Evolutionary conservation across 53 echinoderm and acorn worm species (phyloP), one percentile per base, ranked within the genome.

Genomic region (Holothuria scabra): DNA sequence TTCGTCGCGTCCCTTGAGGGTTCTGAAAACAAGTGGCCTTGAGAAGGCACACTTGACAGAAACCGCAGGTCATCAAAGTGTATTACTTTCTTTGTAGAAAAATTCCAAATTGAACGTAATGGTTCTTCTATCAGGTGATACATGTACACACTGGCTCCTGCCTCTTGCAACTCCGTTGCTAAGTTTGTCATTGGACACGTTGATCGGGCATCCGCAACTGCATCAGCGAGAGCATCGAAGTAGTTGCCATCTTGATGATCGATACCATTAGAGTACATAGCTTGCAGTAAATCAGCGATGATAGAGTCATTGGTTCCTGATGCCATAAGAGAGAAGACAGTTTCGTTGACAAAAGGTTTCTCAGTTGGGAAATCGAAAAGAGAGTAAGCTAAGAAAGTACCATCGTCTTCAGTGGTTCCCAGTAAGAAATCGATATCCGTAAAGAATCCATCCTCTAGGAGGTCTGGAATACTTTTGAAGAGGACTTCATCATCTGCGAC

Each of bases 131-230:
- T 76, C 25, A 76, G 26, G 5, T 56, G 28, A 28, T 76, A 76
- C 76, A 76, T 76, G 57, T 26, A 76, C 6, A 57, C 31, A 10
- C 20, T 76, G 46, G 57, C 57, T 29, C 76, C 76, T 0, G 76
- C 76, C 4, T 10, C 56, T 29, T 52, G 12, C 14, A 46, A 29
- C 5, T 28, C n/a, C 30, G 18, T 76, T 13, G 76, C 76, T 1
- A 76, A 57, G 23, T 25, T 8, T 25, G 18, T 63, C 48, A 48
- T 48, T 8, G 4, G 48, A 13, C 48, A 48, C 14, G 3, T 48
- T 48, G 48, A 48, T 48, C 48, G 7, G 48, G 48, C 11, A 48
- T 48, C 48, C 1, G 9, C 48, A 48, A 48, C 14, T 48, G 48
- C 48, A 8, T 29, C 63, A 4, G 63, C 10, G 29, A 63, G 29